Percentiles rank a stretch among this genome's conserved stretches.
These are phyloP conservation scores for Rhabdomys pumilio DNA, from an alignment of 2,797 vertebrate genomes.

Conservation along the genomic window DNA sequence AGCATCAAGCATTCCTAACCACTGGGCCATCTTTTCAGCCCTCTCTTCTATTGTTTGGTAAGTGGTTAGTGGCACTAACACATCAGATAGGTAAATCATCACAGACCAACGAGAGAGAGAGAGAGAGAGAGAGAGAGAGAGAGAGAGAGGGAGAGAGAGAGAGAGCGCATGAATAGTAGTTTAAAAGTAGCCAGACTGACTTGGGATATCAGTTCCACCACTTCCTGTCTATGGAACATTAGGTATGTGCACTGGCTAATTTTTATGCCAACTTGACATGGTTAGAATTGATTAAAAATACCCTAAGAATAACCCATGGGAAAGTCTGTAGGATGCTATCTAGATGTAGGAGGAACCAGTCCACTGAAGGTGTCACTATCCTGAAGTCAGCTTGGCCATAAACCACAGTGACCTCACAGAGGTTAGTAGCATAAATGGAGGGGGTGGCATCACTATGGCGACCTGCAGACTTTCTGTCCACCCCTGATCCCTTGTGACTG, in stretches of 20 bases:
- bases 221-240: not conserved
- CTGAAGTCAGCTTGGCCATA: not conserved
- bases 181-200: not conserved
- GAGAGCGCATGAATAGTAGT: not conserved
- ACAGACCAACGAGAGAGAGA: not conserved
- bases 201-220: not conserved
- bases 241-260: not conserved
- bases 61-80: not conserved
- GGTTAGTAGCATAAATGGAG: not conserved
- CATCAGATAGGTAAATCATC: not conserved
- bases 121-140: not conserved
- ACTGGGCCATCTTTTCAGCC: too few relatives aligned
- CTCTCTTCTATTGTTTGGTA: not conserved
- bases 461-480: too few relatives aligned
- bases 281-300: not conserved
- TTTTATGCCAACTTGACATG: not conserved
- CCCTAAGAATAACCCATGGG: not conserved
- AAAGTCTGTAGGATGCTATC: not conserved
- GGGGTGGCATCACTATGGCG: not conserved
- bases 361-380: not conserved
- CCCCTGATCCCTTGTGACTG: not conserved
- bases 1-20: not conserved
- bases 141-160: not conserved
- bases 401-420: not conserved
- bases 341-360: not conserved